Conservation (phyloP, 2,888 invertebrate genomes). For the Anthophora plumipes region DNA sequence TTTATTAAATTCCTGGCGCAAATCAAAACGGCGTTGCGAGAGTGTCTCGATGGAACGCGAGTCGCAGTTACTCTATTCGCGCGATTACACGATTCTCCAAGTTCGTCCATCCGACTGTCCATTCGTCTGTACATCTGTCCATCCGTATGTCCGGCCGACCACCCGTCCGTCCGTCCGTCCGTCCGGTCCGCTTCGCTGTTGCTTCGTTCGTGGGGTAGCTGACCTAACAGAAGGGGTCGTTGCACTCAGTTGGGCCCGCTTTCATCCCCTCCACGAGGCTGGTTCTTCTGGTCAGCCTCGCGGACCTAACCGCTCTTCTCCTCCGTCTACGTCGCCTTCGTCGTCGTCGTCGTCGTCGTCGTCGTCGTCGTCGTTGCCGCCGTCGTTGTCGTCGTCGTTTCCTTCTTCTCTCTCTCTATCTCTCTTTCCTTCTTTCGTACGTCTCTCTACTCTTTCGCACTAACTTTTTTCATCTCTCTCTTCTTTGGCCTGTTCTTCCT, state of each 20-base stretch:
- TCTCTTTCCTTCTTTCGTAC: conserved; percentile 21
- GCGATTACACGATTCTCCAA: conserved; percentile 61
- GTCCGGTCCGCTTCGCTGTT: conserved; percentile 60
- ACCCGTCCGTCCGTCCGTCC: conserved; percentile 63
- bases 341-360: conserved; percentile 1
- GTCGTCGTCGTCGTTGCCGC: background rate
- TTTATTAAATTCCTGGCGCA: too few relatives aligned
- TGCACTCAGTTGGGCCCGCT: conserved; percentile 80
- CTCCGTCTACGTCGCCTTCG: conserved; percentile 45
- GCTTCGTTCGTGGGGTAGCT: conserved; percentile 81
- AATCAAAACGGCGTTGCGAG: conserved; percentile 23
- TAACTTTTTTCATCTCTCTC: conserved; percentile 6
- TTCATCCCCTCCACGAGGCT: conserved; percentile 78
- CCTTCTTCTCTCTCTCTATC: conserved; percentile 52
- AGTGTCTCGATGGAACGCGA: conserved; percentile 13
- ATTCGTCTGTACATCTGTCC: conserved; percentile 73
- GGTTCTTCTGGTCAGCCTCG: conserved; percentile 73
- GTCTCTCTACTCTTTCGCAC: conserved; percentile 11
- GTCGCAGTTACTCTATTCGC: conserved; percentile 27
- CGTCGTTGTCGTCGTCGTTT: conserved; percentile 1
- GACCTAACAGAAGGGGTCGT: conserved; percentile 82
- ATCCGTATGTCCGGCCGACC: conserved; percentile 62
- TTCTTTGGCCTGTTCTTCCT: conserved; percentile 33
- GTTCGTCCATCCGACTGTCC: conserved; percentile 72
- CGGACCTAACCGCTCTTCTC: conserved; percentile 70